Conservation (phyloP, 1,140 invertebrate species). For the Eulimnadia texana region DNA sequence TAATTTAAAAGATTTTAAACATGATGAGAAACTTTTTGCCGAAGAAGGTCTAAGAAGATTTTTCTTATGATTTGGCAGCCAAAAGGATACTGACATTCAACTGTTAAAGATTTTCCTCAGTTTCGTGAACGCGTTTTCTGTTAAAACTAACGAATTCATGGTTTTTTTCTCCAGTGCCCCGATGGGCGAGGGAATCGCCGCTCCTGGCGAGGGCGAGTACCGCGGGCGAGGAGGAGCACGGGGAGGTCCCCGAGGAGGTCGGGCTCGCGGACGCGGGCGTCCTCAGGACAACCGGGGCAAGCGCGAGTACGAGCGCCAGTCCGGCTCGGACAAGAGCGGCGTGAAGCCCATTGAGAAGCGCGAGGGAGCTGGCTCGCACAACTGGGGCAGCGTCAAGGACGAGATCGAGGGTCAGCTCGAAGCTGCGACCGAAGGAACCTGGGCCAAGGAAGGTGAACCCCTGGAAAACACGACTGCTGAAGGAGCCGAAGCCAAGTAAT, state of each 20-base stretch:
- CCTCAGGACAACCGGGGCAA: conserved; percentile 56
- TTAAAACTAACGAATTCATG: neutral
- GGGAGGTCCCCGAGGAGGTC: conserved; percentile 25
- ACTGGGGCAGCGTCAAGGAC: conserved; percentile 88
- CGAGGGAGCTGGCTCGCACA: conserved; percentile 83
- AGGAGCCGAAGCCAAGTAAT: conserved; percentile 15
- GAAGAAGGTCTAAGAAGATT: neutral
- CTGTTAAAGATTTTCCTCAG: no score
- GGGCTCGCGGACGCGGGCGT: conserved; percentile 31
- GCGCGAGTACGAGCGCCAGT: conserved; percentile 86
- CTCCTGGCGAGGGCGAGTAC: conserved; percentile 19
- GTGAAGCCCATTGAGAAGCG: conserved; percentile 86
- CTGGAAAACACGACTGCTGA: conserved; percentile 18
- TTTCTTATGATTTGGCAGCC: neutral
- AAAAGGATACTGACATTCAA: neutral
- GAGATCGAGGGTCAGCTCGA: conserved; percentile 46
- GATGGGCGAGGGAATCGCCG: conserved; percentile 22
- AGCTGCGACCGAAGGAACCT: conserved; percentile 13
- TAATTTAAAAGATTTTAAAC: no score
- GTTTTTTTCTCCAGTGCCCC: conserved; percentile 19
- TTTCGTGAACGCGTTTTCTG: neutral
- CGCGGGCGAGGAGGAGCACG: conserved; percentile 23
- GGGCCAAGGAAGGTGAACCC: conserved; percentile 22
- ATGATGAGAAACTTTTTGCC: neutral
- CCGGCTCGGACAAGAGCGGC: conserved; percentile 84